Evolutionary conservation across 1,140 invertebrate species (phyloP).

Genomic region (Drosophila baimaii): DNA sequence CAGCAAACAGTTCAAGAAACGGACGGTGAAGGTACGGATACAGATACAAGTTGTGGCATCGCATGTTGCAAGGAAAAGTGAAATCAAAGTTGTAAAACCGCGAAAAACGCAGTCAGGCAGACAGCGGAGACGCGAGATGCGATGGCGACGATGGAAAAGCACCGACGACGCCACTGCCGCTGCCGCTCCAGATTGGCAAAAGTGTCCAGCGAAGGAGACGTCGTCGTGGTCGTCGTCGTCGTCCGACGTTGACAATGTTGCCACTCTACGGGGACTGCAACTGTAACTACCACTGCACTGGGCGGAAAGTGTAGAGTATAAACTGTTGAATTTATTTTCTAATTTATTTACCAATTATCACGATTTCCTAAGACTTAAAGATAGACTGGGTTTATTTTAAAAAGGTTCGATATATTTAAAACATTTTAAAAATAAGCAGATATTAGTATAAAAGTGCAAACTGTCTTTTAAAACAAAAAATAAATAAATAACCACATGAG

Average conservation of each 20-base stretch:
- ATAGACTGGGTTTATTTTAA: too few species aligned
- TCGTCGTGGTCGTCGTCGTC: slow-evolving; percentile 32
- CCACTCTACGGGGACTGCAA: slow-evolving; percentile 30
- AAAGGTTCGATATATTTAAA: too few species aligned
- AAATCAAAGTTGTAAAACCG: slow-evolving; percentile 83
- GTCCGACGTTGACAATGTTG: slow-evolving; percentile 60
- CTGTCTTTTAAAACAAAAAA: too few species aligned
- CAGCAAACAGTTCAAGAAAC: slow-evolving; percentile 81
- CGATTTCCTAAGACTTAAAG: too few species aligned
- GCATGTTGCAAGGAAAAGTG: slow-evolving; percentile 83
- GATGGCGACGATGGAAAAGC: slow-evolving; percentile 53
- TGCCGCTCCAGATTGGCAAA: slow-evolving; percentile 78
- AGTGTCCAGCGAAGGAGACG: slow-evolving; percentile 72
- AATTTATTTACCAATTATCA: neutral
- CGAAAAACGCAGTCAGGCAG: slow-evolving; percentile 81
- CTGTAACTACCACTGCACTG: slow-evolving; percentile 24
- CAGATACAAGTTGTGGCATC: slow-evolving; percentile 48
- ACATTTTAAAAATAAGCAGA: too few species aligned
- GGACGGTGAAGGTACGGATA: slow-evolving; percentile 74
- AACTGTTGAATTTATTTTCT: too few species aligned
- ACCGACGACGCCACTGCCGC: slow-evolving; percentile 34
- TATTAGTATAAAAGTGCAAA: too few species aligned
- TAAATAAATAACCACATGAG: too few species aligned
- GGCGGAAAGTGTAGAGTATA: neutral
- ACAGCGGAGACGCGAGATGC: slow-evolving; percentile 51